These are phyloP conservation scores for Chrysina gloriosa DNA, from an alignment of 2,888 invertebrate genomes.

Conservation along the genomic window DNA sequence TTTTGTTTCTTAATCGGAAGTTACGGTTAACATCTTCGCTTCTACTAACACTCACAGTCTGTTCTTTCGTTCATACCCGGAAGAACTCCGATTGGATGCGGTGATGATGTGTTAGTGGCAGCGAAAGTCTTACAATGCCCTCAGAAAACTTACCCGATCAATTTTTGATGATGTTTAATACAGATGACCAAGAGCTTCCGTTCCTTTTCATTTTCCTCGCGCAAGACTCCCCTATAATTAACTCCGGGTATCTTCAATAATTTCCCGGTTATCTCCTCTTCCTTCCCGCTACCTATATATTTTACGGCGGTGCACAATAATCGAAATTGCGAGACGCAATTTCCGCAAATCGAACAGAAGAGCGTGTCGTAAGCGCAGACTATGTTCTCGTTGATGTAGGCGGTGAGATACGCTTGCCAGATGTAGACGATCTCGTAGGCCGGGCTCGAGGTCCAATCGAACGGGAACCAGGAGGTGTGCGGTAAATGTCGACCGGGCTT, in stretches of 20 bases:
- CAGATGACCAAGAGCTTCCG: conserved; percentile 40
- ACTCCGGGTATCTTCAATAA: conserved; percentile 18
- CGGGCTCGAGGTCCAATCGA: conserved; percentile 39
- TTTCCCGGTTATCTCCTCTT: conserved; percentile 32
- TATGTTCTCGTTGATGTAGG: conserved; percentile 38
- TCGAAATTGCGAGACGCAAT: conserved; percentile 46
- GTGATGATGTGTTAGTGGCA: no score
- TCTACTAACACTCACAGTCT: no score
- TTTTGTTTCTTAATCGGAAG: no score
- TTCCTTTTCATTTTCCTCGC: not conserved
- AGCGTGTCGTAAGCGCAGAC: conserved; percentile 47
- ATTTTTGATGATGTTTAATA: conserved; percentile 46
- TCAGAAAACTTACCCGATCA: conserved; percentile 42
- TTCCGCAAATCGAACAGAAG: conserved; percentile 43
- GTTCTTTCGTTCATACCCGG: not conserved
- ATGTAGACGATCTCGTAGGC: conserved; percentile 45
- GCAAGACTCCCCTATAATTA: not conserved
- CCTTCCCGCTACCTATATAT: conserved; percentile 36
- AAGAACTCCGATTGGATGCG: no score
- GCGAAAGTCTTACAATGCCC: no score
- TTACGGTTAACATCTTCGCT: no score
- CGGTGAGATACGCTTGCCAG: conserved; percentile 41
- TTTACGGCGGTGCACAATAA: conserved; percentile 39
- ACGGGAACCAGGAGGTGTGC: conserved; percentile 46
- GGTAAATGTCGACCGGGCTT: conserved; percentile 42